These are phyloP conservation scores for Xenus cinereus DNA, from an alignment of 2,113 vertebrate genomes.

Conservation along the genomic window DNA sequence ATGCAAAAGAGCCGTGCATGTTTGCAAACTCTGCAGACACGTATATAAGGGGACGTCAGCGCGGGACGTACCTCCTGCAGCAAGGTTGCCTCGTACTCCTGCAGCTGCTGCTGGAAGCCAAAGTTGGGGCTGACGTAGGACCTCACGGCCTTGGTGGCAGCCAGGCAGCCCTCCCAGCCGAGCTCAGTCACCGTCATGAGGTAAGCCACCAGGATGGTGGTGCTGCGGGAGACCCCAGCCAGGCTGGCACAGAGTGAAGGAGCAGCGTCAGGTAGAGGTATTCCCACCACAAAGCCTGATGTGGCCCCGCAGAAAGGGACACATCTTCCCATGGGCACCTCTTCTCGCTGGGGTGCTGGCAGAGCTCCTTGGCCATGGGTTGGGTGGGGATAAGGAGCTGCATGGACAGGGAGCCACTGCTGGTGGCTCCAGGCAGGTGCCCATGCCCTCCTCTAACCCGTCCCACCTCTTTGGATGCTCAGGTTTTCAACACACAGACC, in stretches of 20 bases:
- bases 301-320: fast-evolving
- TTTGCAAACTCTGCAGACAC: background rate
- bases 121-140: constrained; percentile 85
- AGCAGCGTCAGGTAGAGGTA: fast-evolving
- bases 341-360: fast-evolving
- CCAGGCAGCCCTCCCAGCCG: constrained; percentile 84
- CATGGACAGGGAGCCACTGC: fast-evolving
- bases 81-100: constrained; percentile 81
- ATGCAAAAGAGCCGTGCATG: background rate
- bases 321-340: fast-evolving
- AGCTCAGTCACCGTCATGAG: constrained; percentile 88
- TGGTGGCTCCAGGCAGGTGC: background rate
- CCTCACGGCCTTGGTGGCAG: constrained; percentile 80
- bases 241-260: constrained; percentile 37
- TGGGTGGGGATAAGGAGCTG: background rate
- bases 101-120: constrained; percentile 88
- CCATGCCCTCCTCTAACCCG: background rate
- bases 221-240: constrained; percentile 89
- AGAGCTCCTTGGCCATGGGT: fast-evolving
- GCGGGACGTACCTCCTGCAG: constrained; percentile 73
- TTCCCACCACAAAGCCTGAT: fast-evolving
- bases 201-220: constrained; percentile 87
- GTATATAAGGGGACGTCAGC: fast-evolving
- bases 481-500: fast-evolving
- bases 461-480: background rate